Evolutionary conservation across 2,113 vertebrate genomes (phyloP).

Genomic region (Morone chrysops): DNA sequence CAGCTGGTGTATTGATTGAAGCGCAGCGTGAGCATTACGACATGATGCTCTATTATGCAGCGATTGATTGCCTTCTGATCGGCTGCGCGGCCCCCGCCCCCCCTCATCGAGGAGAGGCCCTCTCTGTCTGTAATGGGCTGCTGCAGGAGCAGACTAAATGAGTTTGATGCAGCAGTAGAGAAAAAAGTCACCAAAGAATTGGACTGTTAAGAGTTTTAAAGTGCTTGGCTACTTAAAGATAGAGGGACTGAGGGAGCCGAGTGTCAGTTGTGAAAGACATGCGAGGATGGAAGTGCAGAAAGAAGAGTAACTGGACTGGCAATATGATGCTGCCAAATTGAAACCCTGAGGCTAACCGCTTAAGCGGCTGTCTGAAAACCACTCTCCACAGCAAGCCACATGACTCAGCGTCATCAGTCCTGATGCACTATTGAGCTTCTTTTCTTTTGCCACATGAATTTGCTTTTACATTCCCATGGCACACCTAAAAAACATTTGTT

Average conservation of each 20-base stretch:
- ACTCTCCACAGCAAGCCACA: constrained; percentile 39
- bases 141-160: constrained; percentile 31
- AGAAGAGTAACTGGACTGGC: constrained; percentile 26
- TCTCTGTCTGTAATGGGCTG: constrained; percentile 21
- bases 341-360: constrained; percentile 60
- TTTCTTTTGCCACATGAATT: not conserved
- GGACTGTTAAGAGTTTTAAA: constrained; percentile 5
- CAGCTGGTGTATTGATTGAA: constrained; percentile 76
- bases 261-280: constrained; percentile 17
- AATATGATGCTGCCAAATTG: constrained; percentile 41
- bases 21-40: constrained; percentile 61
- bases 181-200: not conserved
- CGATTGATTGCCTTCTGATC: constrained; percentile 81
- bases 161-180: constrained; percentile 17
- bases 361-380: constrained; percentile 49
- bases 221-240: not conserved
- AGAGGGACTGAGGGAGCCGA: not conserved
- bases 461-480: not conserved
- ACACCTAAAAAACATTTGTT: not conserved
- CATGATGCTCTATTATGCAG: constrained; percentile 81
- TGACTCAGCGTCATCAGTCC: constrained; percentile 14
- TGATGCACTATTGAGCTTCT: not conserved
- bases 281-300: constrained; percentile 19
- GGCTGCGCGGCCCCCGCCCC: constrained; percentile 20
- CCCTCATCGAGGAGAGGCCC: not conserved